Conservation (phyloP, 2,888 invertebrate species). For the Trichogramma dendrolimi region DNA sequence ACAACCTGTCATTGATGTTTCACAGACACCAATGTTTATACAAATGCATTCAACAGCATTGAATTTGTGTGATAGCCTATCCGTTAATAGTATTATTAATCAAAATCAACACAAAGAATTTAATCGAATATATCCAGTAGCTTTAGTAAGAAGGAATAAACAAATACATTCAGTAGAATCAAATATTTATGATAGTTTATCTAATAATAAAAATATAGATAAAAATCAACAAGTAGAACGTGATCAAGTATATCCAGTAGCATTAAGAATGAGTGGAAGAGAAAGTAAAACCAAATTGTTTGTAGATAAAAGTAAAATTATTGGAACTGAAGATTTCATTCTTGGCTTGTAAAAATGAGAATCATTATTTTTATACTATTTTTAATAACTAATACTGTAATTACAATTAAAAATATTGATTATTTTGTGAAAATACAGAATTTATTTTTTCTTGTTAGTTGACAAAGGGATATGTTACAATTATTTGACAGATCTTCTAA, state of each 20-base stretch:
- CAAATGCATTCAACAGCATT: too few relatives aligned
- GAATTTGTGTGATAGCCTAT: too few relatives aligned
- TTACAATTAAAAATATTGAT: not conserved
- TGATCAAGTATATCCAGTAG: constrained; percentile 12
- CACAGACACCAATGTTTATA: too few relatives aligned
- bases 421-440: not conserved
- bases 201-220: not conserved
- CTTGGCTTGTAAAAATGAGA: not conserved
- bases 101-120: too few relatives aligned
- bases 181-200: not conserved
- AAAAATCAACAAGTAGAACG: too few relatives aligned
- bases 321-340: constrained; percentile 5
- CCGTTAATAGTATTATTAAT: too few relatives aligned
- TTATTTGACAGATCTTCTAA: too few relatives aligned
- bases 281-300: not conserved
- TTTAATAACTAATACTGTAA: not conserved
- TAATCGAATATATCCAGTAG: too few relatives aligned
- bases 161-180: too few relatives aligned
- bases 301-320: constrained; percentile 13
- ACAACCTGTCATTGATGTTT: too few relatives aligned
- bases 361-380: not conserved
- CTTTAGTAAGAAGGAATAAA: too few relatives aligned
- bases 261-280: constrained; percentile 3
- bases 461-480: too few relatives aligned
- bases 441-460: not conserved